Evolutionary conservation across 2,888 invertebrate species (phyloP).

Genomic region (Tenthredo amoena): DNA sequence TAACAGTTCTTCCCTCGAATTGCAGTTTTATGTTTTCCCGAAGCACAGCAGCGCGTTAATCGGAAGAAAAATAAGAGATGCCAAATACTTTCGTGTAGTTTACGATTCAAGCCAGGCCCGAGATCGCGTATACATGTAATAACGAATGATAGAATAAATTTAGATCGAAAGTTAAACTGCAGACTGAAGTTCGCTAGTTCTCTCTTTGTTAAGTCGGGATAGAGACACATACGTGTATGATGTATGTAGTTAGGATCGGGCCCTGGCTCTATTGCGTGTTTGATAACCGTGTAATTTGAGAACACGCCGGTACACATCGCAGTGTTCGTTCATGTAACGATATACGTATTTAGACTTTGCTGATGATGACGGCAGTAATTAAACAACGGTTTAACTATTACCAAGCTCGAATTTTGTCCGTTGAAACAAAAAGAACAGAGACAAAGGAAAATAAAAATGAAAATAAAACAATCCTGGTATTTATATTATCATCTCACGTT

Average conservation of each 20-base stretch:
- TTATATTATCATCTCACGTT: not conserved
- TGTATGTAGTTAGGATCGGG: not conserved
- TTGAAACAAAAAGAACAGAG: not conserved
- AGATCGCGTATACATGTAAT: not conserved
- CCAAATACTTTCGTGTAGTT: not conserved
- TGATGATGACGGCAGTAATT: not conserved
- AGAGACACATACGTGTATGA: not conserved
- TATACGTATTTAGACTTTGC: not conserved
- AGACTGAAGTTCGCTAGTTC: not conserved
- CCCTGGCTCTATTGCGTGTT: slow-evolving; percentile 22
- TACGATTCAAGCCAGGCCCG: not conserved
- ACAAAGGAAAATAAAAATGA: not conserved
- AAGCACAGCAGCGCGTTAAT: not conserved
- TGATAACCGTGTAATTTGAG: slow-evolving; percentile 41
- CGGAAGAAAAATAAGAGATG: not conserved
- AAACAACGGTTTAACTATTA: slow-evolving; percentile 13
- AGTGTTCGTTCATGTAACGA: not conserved
- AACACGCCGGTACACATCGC: not conserved
- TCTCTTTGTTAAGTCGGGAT: slow-evolving; percentile 1
- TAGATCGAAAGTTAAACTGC: not conserved
- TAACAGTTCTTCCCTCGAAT: not conserved
- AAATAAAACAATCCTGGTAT: not conserved
- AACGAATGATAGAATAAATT: not conserved
- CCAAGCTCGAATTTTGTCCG: not conserved
- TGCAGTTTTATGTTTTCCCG: slow-evolving; percentile 12